Evolutionary conservation across 92 coral and sea anemone species (phyloP), one percentile per base, ranked within the genome.

Genomic region (Nematostella vectensis): DNA sequence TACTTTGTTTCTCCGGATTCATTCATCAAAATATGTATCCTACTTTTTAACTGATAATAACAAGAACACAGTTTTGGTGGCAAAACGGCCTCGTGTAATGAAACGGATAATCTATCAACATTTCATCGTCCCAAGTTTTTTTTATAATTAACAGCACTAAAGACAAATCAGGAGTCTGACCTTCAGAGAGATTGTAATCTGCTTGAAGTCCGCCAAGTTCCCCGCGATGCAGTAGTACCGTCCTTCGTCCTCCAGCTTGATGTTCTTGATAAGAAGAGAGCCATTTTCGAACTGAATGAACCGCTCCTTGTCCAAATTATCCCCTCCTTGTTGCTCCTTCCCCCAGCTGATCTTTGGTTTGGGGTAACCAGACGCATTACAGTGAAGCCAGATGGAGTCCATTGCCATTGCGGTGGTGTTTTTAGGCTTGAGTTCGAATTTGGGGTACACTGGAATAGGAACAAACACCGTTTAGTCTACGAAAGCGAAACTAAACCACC

Each of bases 331-430:
- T 17, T 6, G 22, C 22, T 85, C 83, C 25, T 43, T 74, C 3
- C 80, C 83, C 96, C 96, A 91, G 45, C 80, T 64, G 25, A 91
- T 74, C 47, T 74, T 72, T 0, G 98, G 98, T 47, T 68, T 61
- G 13, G 98, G 98, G 17, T 33, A 42, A 0, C 96, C 98, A 24
- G 89, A 62, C 2, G 85, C 88, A 39, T 75, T 86, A 27, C 98
- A 91, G 60, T 91, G 83, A 0, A 91, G 59, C 84, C 89, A 69
- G 17, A 77, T 40, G 10, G 80, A 57, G 11, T 58, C 83, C 8
- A 68, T 45, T 9, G 52, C 70, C 12, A 17, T 27, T 0, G 72
- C 96, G 8, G 96, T 86, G 0, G 85, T 71, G 67, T 91, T 86
- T 51, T 78, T 63, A 15, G 98, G 96, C 31, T 63, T 70, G 39